phyloP scores from a whole-genome alignment of 2,888 invertebrate genomes.

The Tenthredo scrophulariae region DNA sequence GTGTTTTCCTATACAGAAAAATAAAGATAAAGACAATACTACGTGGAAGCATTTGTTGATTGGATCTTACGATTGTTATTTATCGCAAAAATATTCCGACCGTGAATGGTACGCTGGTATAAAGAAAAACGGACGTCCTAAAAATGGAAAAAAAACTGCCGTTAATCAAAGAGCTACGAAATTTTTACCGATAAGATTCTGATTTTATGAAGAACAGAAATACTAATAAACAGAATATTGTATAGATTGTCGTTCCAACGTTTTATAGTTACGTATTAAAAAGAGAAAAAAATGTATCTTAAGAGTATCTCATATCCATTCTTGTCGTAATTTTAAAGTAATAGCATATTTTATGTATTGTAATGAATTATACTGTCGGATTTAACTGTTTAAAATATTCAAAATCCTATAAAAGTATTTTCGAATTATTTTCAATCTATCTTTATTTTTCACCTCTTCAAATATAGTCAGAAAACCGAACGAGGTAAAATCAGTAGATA shows the following conservation, averaged over 20 bases:
- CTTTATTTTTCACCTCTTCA: background rate
- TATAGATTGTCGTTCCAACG: background rate
- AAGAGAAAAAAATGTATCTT: background rate
- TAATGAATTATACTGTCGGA: background rate
- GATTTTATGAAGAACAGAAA: background rate
- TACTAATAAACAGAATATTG: background rate
- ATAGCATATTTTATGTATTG: background rate
- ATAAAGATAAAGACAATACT: constrained; percentile 78
- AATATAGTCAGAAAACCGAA: background rate
- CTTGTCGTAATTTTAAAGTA: background rate
- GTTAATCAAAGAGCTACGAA: constrained; percentile 82
- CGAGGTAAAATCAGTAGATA: background rate
- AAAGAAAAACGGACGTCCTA: constrained; percentile 82
- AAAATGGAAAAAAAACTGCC: constrained; percentile 80
- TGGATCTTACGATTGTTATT: constrained; percentile 81
- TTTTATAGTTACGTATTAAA: background rate
- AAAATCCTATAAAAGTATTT: background rate
- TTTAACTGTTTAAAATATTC: background rate
- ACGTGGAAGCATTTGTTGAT: constrained; percentile 81
- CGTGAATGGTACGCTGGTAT: constrained; percentile 83
- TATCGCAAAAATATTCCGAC: constrained; percentile 81
- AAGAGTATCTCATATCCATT: background rate
- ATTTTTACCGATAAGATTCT: constrained; percentile 79
- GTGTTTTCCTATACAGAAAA: constrained; percentile 72
- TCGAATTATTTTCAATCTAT: background rate